Base-by-base conservation (phyloP, 2,113 vertebrate species). In the Perca schrenkii region DNA sequence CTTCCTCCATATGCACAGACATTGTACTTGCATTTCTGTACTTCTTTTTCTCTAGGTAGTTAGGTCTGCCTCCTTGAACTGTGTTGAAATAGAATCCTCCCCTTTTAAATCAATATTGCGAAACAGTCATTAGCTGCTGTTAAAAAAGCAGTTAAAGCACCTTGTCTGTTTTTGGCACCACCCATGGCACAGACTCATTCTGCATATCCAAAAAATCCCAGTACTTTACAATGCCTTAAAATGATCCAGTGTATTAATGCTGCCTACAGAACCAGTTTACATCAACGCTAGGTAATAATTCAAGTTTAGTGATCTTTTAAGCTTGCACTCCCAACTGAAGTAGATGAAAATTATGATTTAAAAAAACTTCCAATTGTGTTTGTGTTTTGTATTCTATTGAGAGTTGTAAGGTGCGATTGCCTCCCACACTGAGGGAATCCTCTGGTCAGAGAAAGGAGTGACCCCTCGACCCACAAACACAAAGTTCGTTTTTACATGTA, bases 401-500 rank as follows among this genome's bases (percentile, higher is more conserved):
- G 43, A 57, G 22, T 25, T 56, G 1, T 16, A 17, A 53, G 19
- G 0, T 21, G 5, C 46, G 57, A 77, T 74, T 77, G 68, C 49
- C 47, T 79, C 82, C 73, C 19, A 82, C 69, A 17, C 68, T 64
- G 69, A 66, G 75, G 73, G 79, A 88, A 79, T 81, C 74, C 75
- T 74, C 62, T 58, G 74, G 77, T 82, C 68, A 79, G 73, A 66
- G 85, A 93, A 88, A 82, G 22, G 3, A 28, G 6, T 80, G 91
- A 90, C 92, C 93, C 70, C 54, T 73, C 83, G 86, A 93, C 91
- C 92, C 68, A 13, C 36, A 28, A 40, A 64, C 72, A 49, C 86
- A 76, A 70, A 91, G 87, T 89, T 92, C 87, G 79, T 88, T 91
- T 94, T 92, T 92, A 87, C 92, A 91, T 36, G 57, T 63, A 83